phyloP scores from a whole-genome alignment of 1,140 invertebrate genomes.

The Tenebrio molitor region DNA sequence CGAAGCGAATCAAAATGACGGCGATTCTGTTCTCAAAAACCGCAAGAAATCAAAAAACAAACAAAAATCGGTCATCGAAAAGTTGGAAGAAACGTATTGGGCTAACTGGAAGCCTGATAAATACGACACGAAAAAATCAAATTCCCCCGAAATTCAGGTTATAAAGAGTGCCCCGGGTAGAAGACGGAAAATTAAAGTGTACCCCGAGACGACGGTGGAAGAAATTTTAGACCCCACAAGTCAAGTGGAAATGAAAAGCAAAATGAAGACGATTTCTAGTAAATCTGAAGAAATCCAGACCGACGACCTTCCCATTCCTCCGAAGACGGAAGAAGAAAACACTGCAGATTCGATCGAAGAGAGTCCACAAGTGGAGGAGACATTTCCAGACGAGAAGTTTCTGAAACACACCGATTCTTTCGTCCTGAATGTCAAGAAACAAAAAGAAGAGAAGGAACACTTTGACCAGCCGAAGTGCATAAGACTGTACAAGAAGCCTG shows the following conservation, averaged over 20 bases:
- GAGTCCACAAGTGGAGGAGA: neutral
- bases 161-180: neutral
- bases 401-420: slow-evolving; percentile 58
- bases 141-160: slow-evolving; percentile 25
- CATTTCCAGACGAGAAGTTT: too few relatives aligned
- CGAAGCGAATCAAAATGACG: slow-evolving; percentile 35
- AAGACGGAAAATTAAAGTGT: slow-evolving; percentile 14
- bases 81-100: slow-evolving; percentile 64
- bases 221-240: neutral
- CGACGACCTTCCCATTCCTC: slow-evolving; percentile 20
- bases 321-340: neutral
- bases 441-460: slow-evolving; percentile 49
- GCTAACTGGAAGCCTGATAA: slow-evolving; percentile 63
- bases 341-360: too few relatives aligned
- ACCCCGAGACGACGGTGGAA: too few relatives aligned
- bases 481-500: slow-evolving; percentile 54
- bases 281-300: slow-evolving; percentile 55
- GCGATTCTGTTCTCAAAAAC: slow-evolving; percentile 6
- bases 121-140: neutral
- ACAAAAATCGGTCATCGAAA: slow-evolving; percentile 52
- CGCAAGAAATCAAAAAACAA: slow-evolving; percentile 11
- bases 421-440: slow-evolving; percentile 54
- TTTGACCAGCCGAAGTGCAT: slow-evolving; percentile 60
- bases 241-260: neutral
- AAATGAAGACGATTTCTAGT: slow-evolving; percentile 1